Base-by-base conservation (phyloP, 92 coral and sea anemone species). In the Scolanthus callimorphus region DNA sequence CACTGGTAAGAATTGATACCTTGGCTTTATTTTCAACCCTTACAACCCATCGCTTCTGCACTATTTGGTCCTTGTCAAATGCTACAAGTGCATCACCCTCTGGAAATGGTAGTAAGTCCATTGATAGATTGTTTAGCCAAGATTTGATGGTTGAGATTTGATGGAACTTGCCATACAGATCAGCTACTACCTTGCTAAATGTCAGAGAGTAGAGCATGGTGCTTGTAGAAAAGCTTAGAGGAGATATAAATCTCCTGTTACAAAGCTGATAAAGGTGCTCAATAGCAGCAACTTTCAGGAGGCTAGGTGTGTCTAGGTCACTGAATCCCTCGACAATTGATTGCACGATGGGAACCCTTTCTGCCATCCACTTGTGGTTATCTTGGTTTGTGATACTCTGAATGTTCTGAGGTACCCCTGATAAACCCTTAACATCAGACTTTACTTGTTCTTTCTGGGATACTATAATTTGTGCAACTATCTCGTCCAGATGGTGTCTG, bases 1-100 rank as follows among this genome's bases (percentile, higher is more conserved):
- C 60, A 55, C 60, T 55, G n/a, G 60, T 55, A 3, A 55, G 2
- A 21, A 55, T 55, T 3, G 29, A 20, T 2, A 55, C 60, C 1
- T 2, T 2, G 1, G 39, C 39, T 17, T 55, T 55, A 2, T 55
- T 2, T 1, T 17, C 34, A 55, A 17, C 60, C 2, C 19, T 55
- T 24, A 55, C 34, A 13, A 15, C 27, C 60, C 60, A 55, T 15
- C 29, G 24, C 41, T 22, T 2, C 15, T 55, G 39, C 12, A 55
- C 34, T 1, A 55, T 15, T 22, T 55, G 60, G 15, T 55, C 60
- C 12, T 55, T 55, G 20, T 55, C 60, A 55, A 55, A 3, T 3
- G 60, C 60, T 2, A 55, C 41, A 3, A 3, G 8, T 12, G 1
- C 1, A 27, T 55, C 60, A 1, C 60, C 60, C 1, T 26, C 17